Conservation (phyloP, 2,888 invertebrate species). For the Callosobruchus maculatus region DNA sequence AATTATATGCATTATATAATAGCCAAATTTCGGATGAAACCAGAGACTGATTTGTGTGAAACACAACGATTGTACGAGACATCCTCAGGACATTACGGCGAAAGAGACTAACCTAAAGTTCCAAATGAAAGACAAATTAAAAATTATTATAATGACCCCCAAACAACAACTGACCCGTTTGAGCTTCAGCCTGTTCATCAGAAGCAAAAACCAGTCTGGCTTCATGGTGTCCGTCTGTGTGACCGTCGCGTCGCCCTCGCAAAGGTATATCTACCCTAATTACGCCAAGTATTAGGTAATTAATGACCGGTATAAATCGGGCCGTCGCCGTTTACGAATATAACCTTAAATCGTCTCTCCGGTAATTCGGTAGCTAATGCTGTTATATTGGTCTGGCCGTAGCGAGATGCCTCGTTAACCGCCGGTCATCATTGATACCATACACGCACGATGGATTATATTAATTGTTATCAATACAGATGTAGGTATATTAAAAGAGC, state of each 20-base stretch:
- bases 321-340: background rate
- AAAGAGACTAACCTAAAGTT: too few relatives aligned
- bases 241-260: background rate
- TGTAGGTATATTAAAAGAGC: too few relatives aligned
- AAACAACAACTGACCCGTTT: too few relatives aligned
- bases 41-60: too few relatives aligned
- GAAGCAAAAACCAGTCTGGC: background rate
- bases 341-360: constrained; percentile 2
- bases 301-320: background rate
- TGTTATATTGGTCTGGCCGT: background rate
- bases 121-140: too few relatives aligned
- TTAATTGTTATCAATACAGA: too few relatives aligned
- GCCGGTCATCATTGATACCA: background rate
- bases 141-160: too few relatives aligned
- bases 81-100: too few relatives aligned
- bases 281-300: constrained; percentile 1
- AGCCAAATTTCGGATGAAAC: too few relatives aligned
- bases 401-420: background rate
- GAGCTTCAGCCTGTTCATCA: too few relatives aligned
- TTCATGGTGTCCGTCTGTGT: background rate
- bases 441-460: background rate
- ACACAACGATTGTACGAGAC: too few relatives aligned
- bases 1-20: too few relatives aligned
- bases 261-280: background rate
- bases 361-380: background rate